Base-by-base conservation (phyloP, 2,113 vertebrate genomes). In the Sphaerodactylus townsendi region DNA sequence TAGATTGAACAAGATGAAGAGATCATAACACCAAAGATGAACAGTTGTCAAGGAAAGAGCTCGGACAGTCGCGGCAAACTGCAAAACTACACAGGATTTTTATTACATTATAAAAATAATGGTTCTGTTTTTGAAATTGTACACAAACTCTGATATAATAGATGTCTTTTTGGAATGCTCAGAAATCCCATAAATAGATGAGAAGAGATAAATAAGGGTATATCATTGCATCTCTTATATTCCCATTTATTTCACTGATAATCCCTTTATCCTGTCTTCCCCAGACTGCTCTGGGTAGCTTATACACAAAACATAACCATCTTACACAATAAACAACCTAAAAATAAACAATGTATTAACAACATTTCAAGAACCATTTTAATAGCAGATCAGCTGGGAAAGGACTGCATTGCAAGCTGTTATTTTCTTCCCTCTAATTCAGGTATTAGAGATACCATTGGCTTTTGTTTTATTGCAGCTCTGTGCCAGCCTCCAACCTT, bases 1-100 rank as follows among this genome's bases (percentile, higher is more conserved):
- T 53, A 88, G 91, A 86, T 71, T 85, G 78, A 50, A 90, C 81
- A 84, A 88, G 79, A 81, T 72, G 83, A 88, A n/a, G 70, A 41
- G 44, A 84, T 44, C 30, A 50, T 21, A 35, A 3, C 4, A 66
- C n/a, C 41, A 74, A 64, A n/a, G 15, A n/a, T 69, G 5, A 80
- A n/a, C 19, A 25, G 10, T 19, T 78, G 50, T 19, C 62, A 64
- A 8, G 21, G 44, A 69, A 73, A 74, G 13, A 33, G 33, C 35
- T 83, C n/a, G 25, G 71, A 3, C 15, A 65, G 8, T 37, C n/a
- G 7, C 17, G 50, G 71, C 72, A 83, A 75, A 76, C 39, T 66
- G 65, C 44, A 66, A 15, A 73, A 37, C 14, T 75, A 23, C 39
- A 23, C 5, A 25, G 21, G n/a, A 7, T 21, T 64, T 44, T 46